phyloP scores from a whole-genome alignment of 2,113 vertebrate genomes.

The Patagioenas fasciata region DNA sequence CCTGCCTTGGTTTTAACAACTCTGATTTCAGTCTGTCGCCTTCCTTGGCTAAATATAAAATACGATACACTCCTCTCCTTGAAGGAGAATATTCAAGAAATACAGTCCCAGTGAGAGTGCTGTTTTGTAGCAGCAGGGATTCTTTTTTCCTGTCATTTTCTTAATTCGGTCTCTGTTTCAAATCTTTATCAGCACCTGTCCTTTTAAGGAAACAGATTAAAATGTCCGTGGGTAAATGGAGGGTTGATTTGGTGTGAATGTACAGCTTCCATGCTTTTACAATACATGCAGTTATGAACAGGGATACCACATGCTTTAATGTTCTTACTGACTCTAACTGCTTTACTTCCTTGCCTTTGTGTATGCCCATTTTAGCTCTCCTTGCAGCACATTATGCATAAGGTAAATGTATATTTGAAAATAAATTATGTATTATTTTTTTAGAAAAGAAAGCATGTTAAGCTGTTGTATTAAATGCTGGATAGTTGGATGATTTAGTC shows the following conservation, averaged over 20 bases:
- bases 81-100: constrained; percentile 76
- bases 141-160: constrained; percentile 70
- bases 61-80: constrained; percentile 60
- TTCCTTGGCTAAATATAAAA: constrained; percentile 65
- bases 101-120: constrained; percentile 66
- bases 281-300: background rate
- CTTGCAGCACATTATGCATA: background rate
- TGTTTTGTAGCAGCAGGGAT: constrained; percentile 68
- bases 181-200: constrained; percentile 67
- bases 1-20: constrained; percentile 70
- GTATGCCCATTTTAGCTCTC: background rate
- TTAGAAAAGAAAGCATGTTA: background rate
- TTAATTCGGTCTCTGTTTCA: constrained; percentile 71
- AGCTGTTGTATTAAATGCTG: background rate
- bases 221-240: constrained; percentile 61
- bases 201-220: constrained; percentile 75
- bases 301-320: background rate
- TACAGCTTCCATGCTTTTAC: constrained; percentile 43
- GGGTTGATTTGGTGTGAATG: constrained; percentile 21
- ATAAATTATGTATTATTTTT: background rate
- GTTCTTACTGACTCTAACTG: background rate
- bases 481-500: background rate
- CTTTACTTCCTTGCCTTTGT: background rate
- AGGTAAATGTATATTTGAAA: background rate
- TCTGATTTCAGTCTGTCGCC: constrained; percentile 68